Evolutionary conservation across 2,797 vertebrate species (phyloP).

Genomic region (Chanos chanos): DNA sequence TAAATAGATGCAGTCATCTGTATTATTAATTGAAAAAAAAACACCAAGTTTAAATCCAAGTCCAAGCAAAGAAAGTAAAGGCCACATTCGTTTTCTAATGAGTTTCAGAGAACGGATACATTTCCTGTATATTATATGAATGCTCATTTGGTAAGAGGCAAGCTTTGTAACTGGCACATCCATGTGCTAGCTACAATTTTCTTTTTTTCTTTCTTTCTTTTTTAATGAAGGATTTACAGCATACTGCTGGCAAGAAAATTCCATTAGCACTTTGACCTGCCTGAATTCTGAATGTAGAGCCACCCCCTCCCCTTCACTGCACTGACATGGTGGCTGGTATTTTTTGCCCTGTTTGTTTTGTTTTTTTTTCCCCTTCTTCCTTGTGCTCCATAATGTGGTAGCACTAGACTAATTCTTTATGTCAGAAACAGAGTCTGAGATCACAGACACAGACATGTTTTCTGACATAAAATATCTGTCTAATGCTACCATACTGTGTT

Average conservation of each 20-base stretch:
- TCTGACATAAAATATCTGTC: too few species aligned
- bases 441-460: too few species aligned
- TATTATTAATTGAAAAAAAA: too few species aligned
- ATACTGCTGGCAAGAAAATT: constrained; percentile 65
- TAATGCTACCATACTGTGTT: too few species aligned
- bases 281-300: constrained; percentile 49
- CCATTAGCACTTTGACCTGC: constrained; percentile 65
- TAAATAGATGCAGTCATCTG: too few species aligned
- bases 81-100: background rate
- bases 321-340: constrained; percentile 10
- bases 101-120: constrained; percentile 20
- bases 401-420: background rate
- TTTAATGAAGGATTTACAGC: constrained; percentile 57
- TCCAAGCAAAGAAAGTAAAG: background rate
- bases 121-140: constrained; percentile 8
- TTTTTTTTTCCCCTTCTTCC: background rate
- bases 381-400: background rate
- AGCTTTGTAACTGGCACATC: constrained; percentile 9
- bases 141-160: background rate
- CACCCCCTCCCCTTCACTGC: constrained; percentile 30
- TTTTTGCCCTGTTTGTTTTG: background rate
- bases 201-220: constrained; percentile 11
- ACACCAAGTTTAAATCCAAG: too few species aligned
- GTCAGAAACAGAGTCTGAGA: constrained; percentile 12
- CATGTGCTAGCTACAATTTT: constrained; percentile 14